Evolutionary conservation across 2,888 invertebrate genomes (phyloP).

Genomic region (Tetheella fluctuosa): DNA sequence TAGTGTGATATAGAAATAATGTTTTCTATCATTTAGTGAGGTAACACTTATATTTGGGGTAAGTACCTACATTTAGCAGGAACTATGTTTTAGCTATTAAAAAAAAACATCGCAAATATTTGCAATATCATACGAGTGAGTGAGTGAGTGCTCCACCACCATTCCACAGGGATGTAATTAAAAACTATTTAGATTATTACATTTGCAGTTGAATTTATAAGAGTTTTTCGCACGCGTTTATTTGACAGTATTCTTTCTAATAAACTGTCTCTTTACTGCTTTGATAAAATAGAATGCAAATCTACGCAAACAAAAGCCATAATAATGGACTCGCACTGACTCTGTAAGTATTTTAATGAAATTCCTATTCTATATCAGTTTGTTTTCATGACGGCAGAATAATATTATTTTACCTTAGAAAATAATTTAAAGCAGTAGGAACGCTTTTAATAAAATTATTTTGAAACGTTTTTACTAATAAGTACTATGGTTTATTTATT

Average conservation of each 20-base stretch:
- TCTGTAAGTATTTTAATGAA: neutral
- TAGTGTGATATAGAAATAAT: too few relatives aligned
- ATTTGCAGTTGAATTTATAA: neutral
- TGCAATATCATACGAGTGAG: neutral
- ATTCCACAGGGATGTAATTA: neutral
- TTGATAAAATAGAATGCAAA: neutral
- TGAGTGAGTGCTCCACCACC: neutral
- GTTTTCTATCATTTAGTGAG: too few relatives aligned
- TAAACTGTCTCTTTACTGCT: neutral
- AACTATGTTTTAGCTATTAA: too few relatives aligned
- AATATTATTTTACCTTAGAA: too few relatives aligned
- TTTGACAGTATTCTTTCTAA: neutral
- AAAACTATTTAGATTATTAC: slow-evolving; percentile 5
- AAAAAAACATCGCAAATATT: neutral
- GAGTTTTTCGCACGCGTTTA: neutral
- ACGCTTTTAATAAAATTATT: too few relatives aligned
- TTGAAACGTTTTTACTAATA: too few relatives aligned
- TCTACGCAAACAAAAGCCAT: neutral
- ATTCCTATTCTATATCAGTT: neutral
- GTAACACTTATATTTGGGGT: too few relatives aligned
- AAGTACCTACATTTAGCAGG: too few relatives aligned
- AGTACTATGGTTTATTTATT: too few relatives aligned
- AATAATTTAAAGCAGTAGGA: too few relatives aligned
- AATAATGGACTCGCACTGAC: neutral
- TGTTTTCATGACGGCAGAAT: neutral